Evolutionary conservation across 2,797 vertebrate species (phyloP).

Genomic region (Pipistrellus kuhlii): DNA sequence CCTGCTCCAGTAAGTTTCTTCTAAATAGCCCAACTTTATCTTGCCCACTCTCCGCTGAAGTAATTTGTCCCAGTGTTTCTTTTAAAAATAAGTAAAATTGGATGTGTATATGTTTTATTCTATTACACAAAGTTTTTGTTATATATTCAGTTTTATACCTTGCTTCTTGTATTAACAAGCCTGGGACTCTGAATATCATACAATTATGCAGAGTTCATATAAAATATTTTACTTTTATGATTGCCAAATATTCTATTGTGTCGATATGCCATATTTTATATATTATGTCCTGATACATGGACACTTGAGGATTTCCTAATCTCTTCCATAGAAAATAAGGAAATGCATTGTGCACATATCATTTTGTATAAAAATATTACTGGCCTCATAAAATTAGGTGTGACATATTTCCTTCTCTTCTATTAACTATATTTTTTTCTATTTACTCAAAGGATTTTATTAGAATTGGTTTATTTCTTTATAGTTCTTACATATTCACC

Average conservation of each 20-base stretch:
- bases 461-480: not conserved
- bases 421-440: not conserved
- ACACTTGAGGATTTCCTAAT: not conserved
- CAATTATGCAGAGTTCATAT: not conserved
- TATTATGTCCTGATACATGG: not conserved
- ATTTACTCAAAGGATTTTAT: not conserved
- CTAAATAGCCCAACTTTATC: not conserved
- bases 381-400: not conserved
- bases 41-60: not conserved
- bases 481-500: not conserved
- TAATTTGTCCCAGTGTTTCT: not conserved
- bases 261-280: not conserved
- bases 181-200: not conserved
- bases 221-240: not conserved
- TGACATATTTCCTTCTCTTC: not conserved
- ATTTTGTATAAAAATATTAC: not conserved
- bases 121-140: not conserved
- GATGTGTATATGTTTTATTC: not conserved
- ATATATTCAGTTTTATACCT: not conserved
- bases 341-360: not conserved
- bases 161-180: not conserved
- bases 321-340: not conserved
- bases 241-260: not conserved
- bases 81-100: not conserved
- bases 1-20: not conserved